phyloP scores from a whole-genome alignment of 35 echinoderm and acorn worm species.

The Stichopus chloronotus region DNA sequence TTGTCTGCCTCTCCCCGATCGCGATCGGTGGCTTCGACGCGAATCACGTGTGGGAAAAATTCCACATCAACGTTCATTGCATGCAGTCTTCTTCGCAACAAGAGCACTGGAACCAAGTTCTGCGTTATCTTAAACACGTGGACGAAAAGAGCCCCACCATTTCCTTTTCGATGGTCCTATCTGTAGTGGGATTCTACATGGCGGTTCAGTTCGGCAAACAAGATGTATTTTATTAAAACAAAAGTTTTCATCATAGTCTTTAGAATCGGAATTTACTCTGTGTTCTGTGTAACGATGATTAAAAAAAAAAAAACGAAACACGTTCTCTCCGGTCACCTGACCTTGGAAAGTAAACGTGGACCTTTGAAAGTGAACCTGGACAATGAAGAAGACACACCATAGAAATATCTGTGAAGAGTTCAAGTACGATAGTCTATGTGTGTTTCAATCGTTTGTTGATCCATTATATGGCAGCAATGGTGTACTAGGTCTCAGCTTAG shows the following conservation, averaged over 20 bases:
- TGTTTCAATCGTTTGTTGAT: too few relatives aligned
- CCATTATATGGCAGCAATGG: too few relatives aligned
- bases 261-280: neutral
- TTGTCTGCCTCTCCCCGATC: neutral
- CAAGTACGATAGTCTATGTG: too few relatives aligned
- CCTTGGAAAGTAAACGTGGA: too few relatives aligned
- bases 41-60: constrained; percentile 30
- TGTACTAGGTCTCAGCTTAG: too few relatives aligned
- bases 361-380: too few relatives aligned
- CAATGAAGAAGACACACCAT: too few relatives aligned
- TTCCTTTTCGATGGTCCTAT: constrained; percentile 32
- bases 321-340: too few relatives aligned
- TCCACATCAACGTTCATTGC: constrained; percentile 12
- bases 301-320: too few relatives aligned
- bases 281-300: too few relatives aligned
- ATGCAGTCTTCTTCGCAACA: neutral
- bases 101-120: neutral
- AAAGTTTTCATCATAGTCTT: too few relatives aligned
- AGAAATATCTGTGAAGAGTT: too few relatives aligned
- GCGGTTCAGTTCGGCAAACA: constrained; percentile 41
- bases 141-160: neutral
- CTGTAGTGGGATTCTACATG: constrained; percentile 26
- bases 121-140: constrained; percentile 14
- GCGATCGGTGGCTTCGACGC: constrained; percentile 26
- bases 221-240: neutral